phyloP scores from a whole-genome alignment of 2,113 vertebrate genomes.

The Parotia lawesii region DNA sequence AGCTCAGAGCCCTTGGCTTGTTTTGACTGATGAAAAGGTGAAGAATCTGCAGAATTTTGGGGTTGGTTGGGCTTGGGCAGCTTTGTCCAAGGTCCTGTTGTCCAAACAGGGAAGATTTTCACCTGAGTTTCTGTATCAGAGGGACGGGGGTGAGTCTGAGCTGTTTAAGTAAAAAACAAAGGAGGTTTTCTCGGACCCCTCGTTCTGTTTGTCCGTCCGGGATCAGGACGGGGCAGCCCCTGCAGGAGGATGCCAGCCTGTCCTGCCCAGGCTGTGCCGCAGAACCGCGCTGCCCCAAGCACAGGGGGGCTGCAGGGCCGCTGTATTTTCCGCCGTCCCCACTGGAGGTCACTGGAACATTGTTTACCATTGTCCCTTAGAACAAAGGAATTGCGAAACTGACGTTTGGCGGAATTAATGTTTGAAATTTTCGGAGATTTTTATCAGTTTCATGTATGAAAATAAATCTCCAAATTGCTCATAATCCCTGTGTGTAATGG shows the following conservation, averaged over 20 bases:
- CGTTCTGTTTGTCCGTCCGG: accelerated
- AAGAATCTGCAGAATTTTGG: neutral
- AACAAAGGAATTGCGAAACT: constrained; percentile 59
- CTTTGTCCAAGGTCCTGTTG: neutral
- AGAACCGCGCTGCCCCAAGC: no score
- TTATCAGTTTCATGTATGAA: neutral
- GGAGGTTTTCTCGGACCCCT: accelerated
- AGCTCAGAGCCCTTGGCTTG: neutral
- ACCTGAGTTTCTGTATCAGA: accelerated
- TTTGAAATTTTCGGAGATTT: neutral
- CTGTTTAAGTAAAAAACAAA: accelerated
- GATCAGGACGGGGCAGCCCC: accelerated
- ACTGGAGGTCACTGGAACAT: constrained; percentile 75
- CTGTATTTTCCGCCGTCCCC: constrained; percentile 37
- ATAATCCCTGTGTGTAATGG: neutral
- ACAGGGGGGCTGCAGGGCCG: neutral
- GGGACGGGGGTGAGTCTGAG: neutral
- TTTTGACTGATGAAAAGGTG: neutral
- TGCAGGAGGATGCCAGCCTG: neutral
- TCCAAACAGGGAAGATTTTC: neutral
- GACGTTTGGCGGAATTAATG: neutral
- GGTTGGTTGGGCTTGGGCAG: neutral
- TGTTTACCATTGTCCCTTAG: constrained; percentile 28
- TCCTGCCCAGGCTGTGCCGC: accelerated
- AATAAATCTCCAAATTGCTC: constrained; percentile 19